Base-by-base conservation (phyloP, 2,888 invertebrate genomes). In the Zonitis immaculata region DNA sequence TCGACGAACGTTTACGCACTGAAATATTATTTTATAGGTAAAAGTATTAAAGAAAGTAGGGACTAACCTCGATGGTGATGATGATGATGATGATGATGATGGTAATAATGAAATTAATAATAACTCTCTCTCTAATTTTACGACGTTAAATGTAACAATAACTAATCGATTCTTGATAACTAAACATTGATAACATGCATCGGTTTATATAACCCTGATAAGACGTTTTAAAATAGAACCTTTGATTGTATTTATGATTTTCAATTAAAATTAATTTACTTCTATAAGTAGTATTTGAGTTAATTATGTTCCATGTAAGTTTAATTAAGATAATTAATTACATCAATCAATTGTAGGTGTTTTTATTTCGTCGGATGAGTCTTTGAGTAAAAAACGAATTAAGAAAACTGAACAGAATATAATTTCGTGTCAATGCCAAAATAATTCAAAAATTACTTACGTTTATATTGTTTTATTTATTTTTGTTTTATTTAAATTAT, bases 41-140 rank as follows among this genome's bases (percentile, higher is more conserved):
- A 57, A 57, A 57, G 57, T 48, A 35, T 49, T 28, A 32, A 51
- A 53, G 57, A 57, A 57, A 57, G 54, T 54, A 54, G 49, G 54
- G 27, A 56, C 52, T 56, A 52, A 56, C 52, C 52, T 52, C 52
- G 50, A 46, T 47, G 44, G 42, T 47, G 20, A 44, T 48, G 25
- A 47, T 44, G 28, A 51, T 39, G 18, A 18, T 18, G 2, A 18
- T 39, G 6, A 39, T 39, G 5, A 22, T 22, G 47, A 46, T 47
- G 45, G 42, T 47, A 27, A 44, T 48, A 30, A 47, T 44, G 28
- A 51, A 18, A 39, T 7, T 18, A 5, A 18, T 39, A 11, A 39
- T 39, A 39, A 39, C 59, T 57, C 50, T 55, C 50, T 55, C 55
- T 50, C 54, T 44, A 26, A 39, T 46, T 39, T 46, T 27, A 14